Evolutionary conservation across 2,113 vertebrate genomes (phyloP).

Genomic region (Genyomyrus donnyi): DNA sequence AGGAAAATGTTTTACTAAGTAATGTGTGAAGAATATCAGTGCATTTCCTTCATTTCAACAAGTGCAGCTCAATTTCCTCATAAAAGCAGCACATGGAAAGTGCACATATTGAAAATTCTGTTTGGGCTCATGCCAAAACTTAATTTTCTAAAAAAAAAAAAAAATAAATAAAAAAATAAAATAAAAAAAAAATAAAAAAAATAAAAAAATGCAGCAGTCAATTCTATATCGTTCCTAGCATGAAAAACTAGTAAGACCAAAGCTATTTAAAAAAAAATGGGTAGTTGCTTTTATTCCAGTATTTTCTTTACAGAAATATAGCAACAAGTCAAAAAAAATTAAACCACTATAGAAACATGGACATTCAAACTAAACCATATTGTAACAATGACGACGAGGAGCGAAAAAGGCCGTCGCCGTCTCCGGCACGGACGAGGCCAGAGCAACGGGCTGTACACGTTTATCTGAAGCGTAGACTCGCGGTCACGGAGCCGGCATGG

Average conservation of each 20-base stretch:
- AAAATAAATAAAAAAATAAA: too few species aligned
- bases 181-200: too few species aligned
- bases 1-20: not conserved
- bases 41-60: not conserved
- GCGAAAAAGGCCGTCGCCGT: not conserved
- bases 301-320: conserved; percentile 68
- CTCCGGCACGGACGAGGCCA: not conserved
- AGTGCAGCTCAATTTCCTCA: not conserved
- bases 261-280: conserved; percentile 41
- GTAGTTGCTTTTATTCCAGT: conserved; percentile 65
- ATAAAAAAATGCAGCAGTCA: not conserved
- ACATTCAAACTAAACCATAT: conserved; percentile 65
- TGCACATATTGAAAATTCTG: not conserved
- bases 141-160: not conserved
- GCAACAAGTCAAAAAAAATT: conserved; percentile 72
- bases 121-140: not conserved
- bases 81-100: too few species aligned
- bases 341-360: conserved; percentile 78
- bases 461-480: not conserved
- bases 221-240: not conserved
- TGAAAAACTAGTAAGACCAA: conserved; percentile 16
- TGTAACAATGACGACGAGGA: conserved; percentile 12
- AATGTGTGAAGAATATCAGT: not conserved
- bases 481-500: not conserved
- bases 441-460: not conserved